Base-by-base conservation (phyloP, 2,888 invertebrate species). In the Amiota communis region DNA sequence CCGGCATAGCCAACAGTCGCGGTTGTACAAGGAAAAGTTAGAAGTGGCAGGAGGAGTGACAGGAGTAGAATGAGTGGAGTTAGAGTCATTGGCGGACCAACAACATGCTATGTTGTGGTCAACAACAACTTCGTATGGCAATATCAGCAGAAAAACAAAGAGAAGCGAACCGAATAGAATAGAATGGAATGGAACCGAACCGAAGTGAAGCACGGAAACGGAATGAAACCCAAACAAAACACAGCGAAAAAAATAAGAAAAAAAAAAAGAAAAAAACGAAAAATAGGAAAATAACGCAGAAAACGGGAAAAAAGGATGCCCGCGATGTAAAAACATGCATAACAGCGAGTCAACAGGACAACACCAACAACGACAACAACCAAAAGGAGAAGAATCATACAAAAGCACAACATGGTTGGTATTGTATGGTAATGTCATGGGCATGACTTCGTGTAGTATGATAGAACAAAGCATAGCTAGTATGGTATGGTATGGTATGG, bases 61-160 rank as follows among this genome's bases (percentile, higher is more conserved):
- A 53, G 36, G 46, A 61, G 47, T 51, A 13, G 64, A 70, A 70
- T 36, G 83, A 82, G 84, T 83, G 85, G 85, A 86, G 86, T 86
- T 86, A 86, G 86, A 87, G 86, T 84, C 86, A 86, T 86, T 86
- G 86, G 86, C 86, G 85, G 86, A 86, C 86, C 86, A 86, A 86
- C 86, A 86, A 86, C 85, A 86, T 86, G 86, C 86, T 84, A 85
- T 86, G 86, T 86, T 86, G 86, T 73, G 86, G 86, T 86, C 77
- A 77, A 80, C 78, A 75, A 81, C 82, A 84, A 83, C 83, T 86
- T 84, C 83, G 78, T 74, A 85, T 85, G 36, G 86, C 85, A 81
- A 79, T 81, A 81, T 83, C 85, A 83, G 80, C 80, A 79, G 75
- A 80, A 83, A 81, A 80, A 83, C 51, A 75, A 75, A 76, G 61